Evolutionary conservation across 2,113 vertebrate genomes (phyloP), one percentile per base, ranked within the genome.

Genomic region (Entomyzon cyanotis): DNA sequence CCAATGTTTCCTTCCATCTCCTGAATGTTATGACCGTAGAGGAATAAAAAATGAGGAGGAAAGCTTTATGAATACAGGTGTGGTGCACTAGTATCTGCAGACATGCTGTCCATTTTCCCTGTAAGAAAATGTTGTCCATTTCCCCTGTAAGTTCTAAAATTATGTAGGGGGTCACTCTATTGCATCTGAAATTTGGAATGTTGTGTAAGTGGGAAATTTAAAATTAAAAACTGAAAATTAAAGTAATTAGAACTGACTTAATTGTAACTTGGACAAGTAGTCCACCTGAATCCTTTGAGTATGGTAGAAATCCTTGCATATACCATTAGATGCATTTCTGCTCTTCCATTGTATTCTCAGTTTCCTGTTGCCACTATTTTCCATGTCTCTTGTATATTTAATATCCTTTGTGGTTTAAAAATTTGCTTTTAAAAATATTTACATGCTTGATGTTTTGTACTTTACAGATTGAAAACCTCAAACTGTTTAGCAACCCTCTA

Each of bases 391-490:
- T 86, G 22, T 87, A 33, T 58, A 78, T 81, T 91, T 89, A 82
- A 92, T 79, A 94, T 50, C 15, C 53, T 95, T 93, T 89, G 86
- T 89, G 62, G 20, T 60, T 94, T 92, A 84, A 87, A 87, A 96
- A 87, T 33, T 50, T 83, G 9, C 33, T 87, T 87, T 89, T 88
- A 84, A 18, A 97, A 96, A 87, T 90, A 91, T 80, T 77, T 91
- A 10, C 65, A 94, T 6, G 39, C 53, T 96, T 89, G 52, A 90
- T 86, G 27, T 90, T 92, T 73, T 90, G n/a, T 65, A 56, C 21
- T 87, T 93, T 78, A 83, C 75, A 95, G 53, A 90, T 95, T 90
- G 93, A 95, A 89, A 81, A 85, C 59, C 18, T 87, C 69, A 95
- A 95, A 93, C 74, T 84, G 58, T 87, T 96, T 84, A 96, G 86